These are phyloP conservation scores for Falco concolor DNA, from an alignment of 2,797 vertebrate genomes.

Conservation along the genomic window DNA sequence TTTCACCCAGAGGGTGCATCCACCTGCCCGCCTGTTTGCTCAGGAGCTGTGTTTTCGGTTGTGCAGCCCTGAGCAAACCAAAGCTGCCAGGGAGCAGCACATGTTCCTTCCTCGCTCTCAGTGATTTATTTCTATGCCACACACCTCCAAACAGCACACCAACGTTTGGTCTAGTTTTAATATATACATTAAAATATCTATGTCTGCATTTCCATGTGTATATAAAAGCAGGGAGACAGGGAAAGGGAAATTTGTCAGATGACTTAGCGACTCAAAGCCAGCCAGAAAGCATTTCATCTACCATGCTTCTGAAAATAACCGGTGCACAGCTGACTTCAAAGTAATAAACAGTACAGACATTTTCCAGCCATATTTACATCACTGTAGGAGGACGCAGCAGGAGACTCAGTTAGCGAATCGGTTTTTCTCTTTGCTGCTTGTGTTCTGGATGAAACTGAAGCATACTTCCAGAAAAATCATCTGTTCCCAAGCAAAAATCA, in stretches of 20 bases:
- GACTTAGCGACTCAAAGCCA: not conserved
- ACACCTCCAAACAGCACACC: not conserved
- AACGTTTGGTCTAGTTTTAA: not conserved
- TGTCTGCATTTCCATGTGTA: not conserved
- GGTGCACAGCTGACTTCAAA: conserved; percentile 26
- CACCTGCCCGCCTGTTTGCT: not conserved
- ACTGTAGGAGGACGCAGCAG: not conserved
- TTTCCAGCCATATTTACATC: conserved; percentile 50
- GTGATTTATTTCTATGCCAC: conserved; percentile 30
- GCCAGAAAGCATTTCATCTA: conserved; percentile 21
- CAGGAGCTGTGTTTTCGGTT: not conserved
- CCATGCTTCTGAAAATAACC: conserved; percentile 37
- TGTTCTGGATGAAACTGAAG: not conserved
- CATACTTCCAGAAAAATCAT: not conserved
- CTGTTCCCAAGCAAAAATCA: not conserved
- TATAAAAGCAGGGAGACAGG: conserved; percentile 18
- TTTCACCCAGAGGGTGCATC: not conserved
- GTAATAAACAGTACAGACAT: conserved; percentile 36
- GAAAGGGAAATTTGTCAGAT: conserved; percentile 19
- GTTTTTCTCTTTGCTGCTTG: not conserved
- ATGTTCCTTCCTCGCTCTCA: not conserved
- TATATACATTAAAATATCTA: not conserved
- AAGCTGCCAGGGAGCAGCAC: not conserved
- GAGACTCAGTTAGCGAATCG: not conserved
- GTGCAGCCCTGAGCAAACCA: not conserved